These are phyloP conservation scores for Verasper variegatus DNA, from an alignment of 2,113 vertebrate genomes.

Conservation along the genomic window DNA sequence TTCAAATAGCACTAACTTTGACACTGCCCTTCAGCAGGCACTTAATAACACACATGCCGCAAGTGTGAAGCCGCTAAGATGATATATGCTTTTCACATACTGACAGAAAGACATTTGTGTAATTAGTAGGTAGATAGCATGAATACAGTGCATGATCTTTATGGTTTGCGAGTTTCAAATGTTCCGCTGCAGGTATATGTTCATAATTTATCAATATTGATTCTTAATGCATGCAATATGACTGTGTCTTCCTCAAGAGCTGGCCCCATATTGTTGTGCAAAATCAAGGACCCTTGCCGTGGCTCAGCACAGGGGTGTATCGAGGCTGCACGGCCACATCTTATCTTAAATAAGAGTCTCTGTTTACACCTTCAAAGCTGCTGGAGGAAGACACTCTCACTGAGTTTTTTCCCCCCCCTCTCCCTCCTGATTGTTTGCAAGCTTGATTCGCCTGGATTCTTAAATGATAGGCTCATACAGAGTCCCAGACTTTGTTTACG, in stretches of 20 bases:
- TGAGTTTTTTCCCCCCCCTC: conserved; percentile 41
- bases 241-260: conserved; percentile 63
- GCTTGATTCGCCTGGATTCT: conserved; percentile 71
- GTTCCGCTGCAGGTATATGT: conserved; percentile 12
- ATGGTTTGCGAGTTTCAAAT: conserved; percentile 35
- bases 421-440: conserved; percentile 67
- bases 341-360: conserved; percentile 70
- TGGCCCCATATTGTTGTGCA: conserved; percentile 57
- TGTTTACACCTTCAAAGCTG: conserved; percentile 72
- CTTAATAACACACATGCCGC: not conserved
- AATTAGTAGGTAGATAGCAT: not conserved
- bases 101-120: not conserved
- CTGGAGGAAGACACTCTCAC: conserved; percentile 51
- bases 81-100: not conserved
- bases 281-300: conserved; percentile 76
- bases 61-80: not conserved
- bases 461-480: conserved; percentile 75
- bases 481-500: conserved; percentile 61
- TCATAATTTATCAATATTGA: conserved; percentile 64
- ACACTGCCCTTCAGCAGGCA: not conserved
- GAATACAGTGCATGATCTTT: conserved; percentile 8
- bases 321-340: conserved; percentile 68
- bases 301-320: conserved; percentile 62
- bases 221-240: conserved; percentile 68
- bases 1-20: not conserved